Evolutionary conservation across 30 jellyfish, hydroid and myxozoan species (phyloP), one percentile per base, ranked within the genome.

Genomic region (Aurelia aurita): DNA sequence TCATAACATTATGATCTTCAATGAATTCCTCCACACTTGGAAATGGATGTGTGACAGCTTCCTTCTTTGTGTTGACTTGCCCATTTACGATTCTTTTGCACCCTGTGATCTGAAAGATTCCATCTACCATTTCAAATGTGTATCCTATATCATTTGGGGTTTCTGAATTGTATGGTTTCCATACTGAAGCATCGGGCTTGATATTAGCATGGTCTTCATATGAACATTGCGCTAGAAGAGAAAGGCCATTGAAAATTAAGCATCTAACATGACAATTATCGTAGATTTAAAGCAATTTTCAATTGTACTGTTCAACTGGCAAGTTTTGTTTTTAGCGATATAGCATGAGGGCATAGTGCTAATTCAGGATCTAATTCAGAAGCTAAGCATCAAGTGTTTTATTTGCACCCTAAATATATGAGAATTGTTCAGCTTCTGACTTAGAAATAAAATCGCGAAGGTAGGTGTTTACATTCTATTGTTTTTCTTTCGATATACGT

Each of bases 1-100:
- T 84, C 69, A 94, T 74, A 61, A 89, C 93, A 66, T 89, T 94
- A 54, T 94, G 99, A 59, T 94, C 99, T 69, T 94, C 99, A 89
- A 94, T 85, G 54, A 88, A 94, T 59, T 94, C 99, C 8, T 94
- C 90, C 39, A 94, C 86, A 77, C 99, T 83, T 32, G 97, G 97
- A 51, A 58, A 58, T 15, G 99, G 99, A 73, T 94, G 99, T 6
- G 79, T 60, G 1, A 67, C 87, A 8, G 96, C 68, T 23, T 77
- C 68, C 10, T 46, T 55, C 66, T 83, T 89, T 26, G 60, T 69
- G 64, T 77, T 80, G 8, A 72, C 67, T 58, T 79, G 77, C 8
- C 98, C 98, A 79, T 77, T 61, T 12, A 72, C 78, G 22, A 29
- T 54, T 51, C 84, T 63, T 53, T 84, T 94, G 87, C 95, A 83